Conservation (phyloP, 2,797 vertebrate species). For the Acanthurus tractus region DNA sequence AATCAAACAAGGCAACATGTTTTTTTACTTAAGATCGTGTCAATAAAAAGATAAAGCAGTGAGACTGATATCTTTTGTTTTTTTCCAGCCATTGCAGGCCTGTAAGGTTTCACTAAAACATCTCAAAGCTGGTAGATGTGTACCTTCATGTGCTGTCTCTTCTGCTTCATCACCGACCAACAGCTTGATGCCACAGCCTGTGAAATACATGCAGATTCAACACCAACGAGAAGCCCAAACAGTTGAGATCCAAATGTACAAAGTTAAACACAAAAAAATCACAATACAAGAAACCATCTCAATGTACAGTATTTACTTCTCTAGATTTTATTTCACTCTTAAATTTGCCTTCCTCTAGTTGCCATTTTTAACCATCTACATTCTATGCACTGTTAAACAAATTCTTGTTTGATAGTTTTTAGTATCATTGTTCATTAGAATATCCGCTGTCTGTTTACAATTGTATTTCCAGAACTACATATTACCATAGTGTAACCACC, state of each 20-base stretch:
- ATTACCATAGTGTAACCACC: too few relatives aligned
- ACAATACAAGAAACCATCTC: neutral
- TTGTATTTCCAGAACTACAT: too few relatives aligned
- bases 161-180: conserved; percentile 97
- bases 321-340: neutral
- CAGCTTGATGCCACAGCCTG: conserved; percentile 98
- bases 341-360: neutral
- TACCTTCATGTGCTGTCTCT: conserved; percentile 96
- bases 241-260: neutral
- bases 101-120: too few relatives aligned
- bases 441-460: too few relatives aligned
- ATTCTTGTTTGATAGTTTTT: too few relatives aligned
- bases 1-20: too few relatives aligned
- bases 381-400: neutral
- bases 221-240: neutral
- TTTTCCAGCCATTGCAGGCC: too few relatives aligned
- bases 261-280: neutral
- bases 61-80: neutral
- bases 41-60: neutral
- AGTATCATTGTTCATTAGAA: too few relatives aligned
- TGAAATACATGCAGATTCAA: neutral
- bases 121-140: too few relatives aligned
- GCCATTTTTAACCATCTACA: neutral
- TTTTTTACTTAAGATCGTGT: too few relatives aligned
- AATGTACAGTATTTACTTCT: too few relatives aligned